Evolutionary conservation across 2,113 vertebrate species (phyloP).

Genomic region (Sclerurus mexicanus): DNA sequence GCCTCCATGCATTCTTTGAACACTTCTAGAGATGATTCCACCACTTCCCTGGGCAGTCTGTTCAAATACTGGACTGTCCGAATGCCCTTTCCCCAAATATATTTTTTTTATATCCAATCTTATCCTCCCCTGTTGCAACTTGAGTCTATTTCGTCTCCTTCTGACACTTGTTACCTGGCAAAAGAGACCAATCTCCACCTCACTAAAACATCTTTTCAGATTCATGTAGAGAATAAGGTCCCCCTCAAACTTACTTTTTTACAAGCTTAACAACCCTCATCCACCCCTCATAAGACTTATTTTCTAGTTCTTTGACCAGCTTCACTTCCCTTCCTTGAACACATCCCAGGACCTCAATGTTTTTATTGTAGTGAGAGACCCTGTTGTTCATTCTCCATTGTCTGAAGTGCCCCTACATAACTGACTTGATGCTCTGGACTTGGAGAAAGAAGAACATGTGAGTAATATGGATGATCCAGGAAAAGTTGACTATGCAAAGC

Average conservation of each 20-base stretch:
- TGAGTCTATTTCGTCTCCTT: neutral
- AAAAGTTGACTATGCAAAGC: neutral
- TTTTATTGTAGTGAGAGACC: neutral
- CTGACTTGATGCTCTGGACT: neutral
- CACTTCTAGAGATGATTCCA: neutral
- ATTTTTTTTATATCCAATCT: neutral
- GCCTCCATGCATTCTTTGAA: neutral
- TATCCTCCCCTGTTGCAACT: neutral
- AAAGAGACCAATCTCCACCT: neutral
- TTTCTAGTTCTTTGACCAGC: neutral
- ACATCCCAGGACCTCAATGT: neutral
- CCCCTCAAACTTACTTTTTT: neutral
- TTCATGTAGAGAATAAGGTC: neutral
- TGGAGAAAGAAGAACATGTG: neutral
- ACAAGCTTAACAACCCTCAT: neutral
- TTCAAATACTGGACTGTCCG: neutral
- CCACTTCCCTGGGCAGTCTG: neutral
- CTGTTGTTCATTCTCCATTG: neutral
- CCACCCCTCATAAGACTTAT: neutral
- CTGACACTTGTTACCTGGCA: neutral
- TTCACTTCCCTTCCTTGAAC: neutral
- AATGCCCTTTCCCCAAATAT: neutral
- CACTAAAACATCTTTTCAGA: neutral
- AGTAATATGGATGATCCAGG: neutral
- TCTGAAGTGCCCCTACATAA: neutral